Evolutionary conservation across 2,797 vertebrate species (phyloP), one percentile per base, ranked within the genome.

Genomic region (Masticophis lateralis): DNA sequence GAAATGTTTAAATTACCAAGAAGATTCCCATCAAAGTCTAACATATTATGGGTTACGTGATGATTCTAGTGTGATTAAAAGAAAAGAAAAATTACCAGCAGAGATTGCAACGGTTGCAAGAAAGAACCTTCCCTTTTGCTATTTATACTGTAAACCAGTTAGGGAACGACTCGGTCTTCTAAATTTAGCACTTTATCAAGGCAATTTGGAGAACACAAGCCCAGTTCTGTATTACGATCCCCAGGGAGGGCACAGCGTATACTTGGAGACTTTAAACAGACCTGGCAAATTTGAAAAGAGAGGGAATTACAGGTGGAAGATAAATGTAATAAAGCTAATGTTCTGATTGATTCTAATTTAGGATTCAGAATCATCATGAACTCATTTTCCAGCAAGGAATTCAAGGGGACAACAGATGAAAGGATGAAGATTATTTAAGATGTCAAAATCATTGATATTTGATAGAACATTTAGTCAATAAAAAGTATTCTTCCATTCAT

Each of bases 401-500:
- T 91, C 89, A 89, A 53, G 89, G 66, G 22, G 2, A 53, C 57
- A 83, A 57, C 63, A 61, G 18, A 60, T 79, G n/a, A 28, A 93
- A 86, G 53, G 55, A 59, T 51, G 43, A 94, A 92, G 51, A 0
- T 55, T 0, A 0, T 3, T 60, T 0, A 0, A 79, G 18, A 92
- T 43, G 59, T 57, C 0, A 0, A 22, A 37, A 37, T 0, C 0
- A 27, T 16, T 27, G 5, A 14, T 74, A 43, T 3, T 25, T 53
- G 16, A 90, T 88, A 61, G 16, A 90, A 66, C 20, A 90, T 87
- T 56, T 59, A 13, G 74, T 4, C 20, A 90, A 92, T 16, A 93
- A 93, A 89, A 89, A 91, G 94, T 20, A 28, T n/a, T 79, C 56
- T 91, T 91, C 18, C 88, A 53, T 37, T 87, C 14, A 51, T 93